These are phyloP conservation scores for Ptyas mucosa DNA, from an alignment of 2,113 vertebrate genomes.

Conservation along the genomic window DNA sequence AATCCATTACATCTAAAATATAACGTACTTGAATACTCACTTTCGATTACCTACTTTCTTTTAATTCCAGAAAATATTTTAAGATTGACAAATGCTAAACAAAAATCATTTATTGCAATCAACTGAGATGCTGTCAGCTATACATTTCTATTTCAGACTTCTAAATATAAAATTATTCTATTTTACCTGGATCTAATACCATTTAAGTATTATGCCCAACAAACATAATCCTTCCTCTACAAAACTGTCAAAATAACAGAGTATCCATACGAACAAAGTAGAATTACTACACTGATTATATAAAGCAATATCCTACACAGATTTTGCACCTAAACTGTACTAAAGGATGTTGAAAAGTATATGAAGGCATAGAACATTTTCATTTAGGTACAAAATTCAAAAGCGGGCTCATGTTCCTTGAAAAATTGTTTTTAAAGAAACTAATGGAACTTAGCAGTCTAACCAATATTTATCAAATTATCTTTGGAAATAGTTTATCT, in stretches of 20 bases:
- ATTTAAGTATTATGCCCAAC: neutral
- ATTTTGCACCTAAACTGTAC: neutral
- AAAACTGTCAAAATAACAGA: neutral
- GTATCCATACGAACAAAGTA: neutral
- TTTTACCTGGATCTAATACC: neutral
- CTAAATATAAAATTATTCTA: neutral
- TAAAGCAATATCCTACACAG: neutral
- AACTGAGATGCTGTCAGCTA: neutral
- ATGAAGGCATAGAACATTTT: neutral
- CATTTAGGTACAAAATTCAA: neutral
- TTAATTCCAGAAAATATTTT: neutral
- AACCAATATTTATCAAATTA: conserved; percentile 8
- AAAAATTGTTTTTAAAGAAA: neutral
- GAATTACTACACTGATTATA: neutral
- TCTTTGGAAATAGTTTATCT: conserved; percentile 6
- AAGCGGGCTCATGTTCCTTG: neutral
- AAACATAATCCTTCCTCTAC: neutral
- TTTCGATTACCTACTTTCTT: neutral
- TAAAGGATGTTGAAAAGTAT: neutral
- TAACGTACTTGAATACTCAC: neutral
- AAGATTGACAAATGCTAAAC: neutral
- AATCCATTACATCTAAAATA: neutral
- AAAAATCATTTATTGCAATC: neutral
- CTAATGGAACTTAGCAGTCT: neutral
- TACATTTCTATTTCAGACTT: neutral